Evolutionary conservation across 35 echinoderm and acorn worm genomes (phyloP), one percentile per base, ranked within the genome.

Genomic region (Lytechinus pictus): DNA sequence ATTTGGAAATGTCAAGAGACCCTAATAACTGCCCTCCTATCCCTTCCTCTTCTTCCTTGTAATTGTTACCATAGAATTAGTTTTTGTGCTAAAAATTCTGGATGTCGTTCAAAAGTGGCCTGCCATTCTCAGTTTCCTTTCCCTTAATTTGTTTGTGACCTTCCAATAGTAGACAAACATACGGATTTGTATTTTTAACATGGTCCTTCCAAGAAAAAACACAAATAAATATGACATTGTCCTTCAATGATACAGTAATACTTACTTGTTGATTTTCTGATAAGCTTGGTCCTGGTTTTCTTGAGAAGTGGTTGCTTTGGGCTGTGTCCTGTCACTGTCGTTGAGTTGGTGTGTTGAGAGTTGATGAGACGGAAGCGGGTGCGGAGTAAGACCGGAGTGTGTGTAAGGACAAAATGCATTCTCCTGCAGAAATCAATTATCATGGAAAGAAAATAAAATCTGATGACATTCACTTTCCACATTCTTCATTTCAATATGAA

Each of bases 321-420:
- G 55, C 28, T 9, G 19, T 57, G 21, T 13, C 66, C 27, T 16
- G 4, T 92, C 87, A 61, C 61, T 52, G 86, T 2, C 33, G 33
- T 54, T 4, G 86, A 28, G 94, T 87, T 53, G 87, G 27, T 61
- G 19, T 60, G 13, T 53, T 86, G 33, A 27, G 66, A 72, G 71
- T 92, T 96, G 87, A 95, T 19, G 86, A 96, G 94, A 16, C 57
- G 92, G 89, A 95, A 96, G 12, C 86, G 86, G 44, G 96, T 91
- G 19, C 96, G 86, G 27, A 95, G 94, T n/a, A 95, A 53, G 27
- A 96, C 96, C 13, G 96, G 96, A 53, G 96, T 96, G 94, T 96
- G 87, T 91, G 72, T 92, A 12, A 95, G 57, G 16, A 96, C 96
- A 91, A 53, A 95, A 61, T 91, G 28, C 87, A 57, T 96, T 10